Conservation (phyloP, 2,888 invertebrate genomes). For the Sthenelais limicola region DNA sequence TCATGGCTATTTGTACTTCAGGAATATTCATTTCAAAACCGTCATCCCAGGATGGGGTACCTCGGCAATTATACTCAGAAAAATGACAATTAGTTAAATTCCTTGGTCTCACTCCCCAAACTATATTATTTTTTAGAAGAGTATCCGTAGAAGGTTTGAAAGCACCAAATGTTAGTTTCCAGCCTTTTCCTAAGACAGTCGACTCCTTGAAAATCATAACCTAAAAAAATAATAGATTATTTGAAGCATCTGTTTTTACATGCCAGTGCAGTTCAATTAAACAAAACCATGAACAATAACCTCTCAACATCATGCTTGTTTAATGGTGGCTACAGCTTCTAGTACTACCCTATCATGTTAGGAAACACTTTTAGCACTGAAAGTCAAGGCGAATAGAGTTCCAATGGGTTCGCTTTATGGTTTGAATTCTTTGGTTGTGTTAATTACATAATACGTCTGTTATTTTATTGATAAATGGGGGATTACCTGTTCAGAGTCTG, state of each 20-base stretch:
- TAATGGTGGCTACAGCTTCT: too few relatives aligned
- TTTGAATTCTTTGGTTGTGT: too few relatives aligned
- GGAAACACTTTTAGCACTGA: too few relatives aligned
- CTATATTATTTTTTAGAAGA: constrained; percentile 55
- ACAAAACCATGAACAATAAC: not conserved
- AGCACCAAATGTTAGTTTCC: constrained; percentile 51
- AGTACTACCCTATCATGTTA: too few relatives aligned
- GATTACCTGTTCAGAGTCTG: constrained; percentile 62
- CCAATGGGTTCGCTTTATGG: too few relatives aligned
- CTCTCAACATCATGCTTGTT: too few relatives aligned
- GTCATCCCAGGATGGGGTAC: constrained; percentile 47
- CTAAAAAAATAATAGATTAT: constrained; percentile 35
- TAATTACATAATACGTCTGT: not conserved
- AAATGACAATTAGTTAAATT: constrained; percentile 46
- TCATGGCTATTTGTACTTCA: constrained; percentile 45
- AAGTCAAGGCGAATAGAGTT: too few relatives aligned
- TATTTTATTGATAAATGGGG: not conserved
- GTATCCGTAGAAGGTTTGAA: constrained; percentile 53
- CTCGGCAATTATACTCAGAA: constrained; percentile 48
- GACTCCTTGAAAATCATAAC: constrained; percentile 42
- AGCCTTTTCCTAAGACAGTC: constrained; percentile 54
- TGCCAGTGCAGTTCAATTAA: not conserved
- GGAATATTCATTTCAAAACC: constrained; percentile 51
- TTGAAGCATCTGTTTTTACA: not conserved
- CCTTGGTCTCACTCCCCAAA: constrained; percentile 57